Percentiles rank a stretch among this genome's conserved stretches.
phyloP scores from a whole-genome alignment of 2,888 invertebrate species.

The Mimas tiliae region DNA sequence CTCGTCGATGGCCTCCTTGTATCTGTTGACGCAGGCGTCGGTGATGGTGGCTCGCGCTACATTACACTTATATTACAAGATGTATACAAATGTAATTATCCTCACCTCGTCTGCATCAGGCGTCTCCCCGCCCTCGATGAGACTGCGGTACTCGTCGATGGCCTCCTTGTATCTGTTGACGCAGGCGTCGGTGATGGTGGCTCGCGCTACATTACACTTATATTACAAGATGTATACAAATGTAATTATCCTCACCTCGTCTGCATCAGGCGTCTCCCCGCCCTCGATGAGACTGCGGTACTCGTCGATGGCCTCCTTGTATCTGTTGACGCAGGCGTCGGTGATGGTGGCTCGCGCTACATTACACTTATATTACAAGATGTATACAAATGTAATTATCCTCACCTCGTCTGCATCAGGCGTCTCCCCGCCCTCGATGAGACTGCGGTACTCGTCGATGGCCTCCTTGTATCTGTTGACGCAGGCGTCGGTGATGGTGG shows the following conservation, averaged over 20 bases:
- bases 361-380: too few species aligned
- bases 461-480: constrained; percentile 91
- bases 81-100: too few species aligned
- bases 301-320: constrained; percentile 92
- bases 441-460: too few species aligned
- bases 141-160: constrained; percentile 92
- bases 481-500: constrained; percentile 91
- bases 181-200: constrained; percentile 95
- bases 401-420: too few species aligned
- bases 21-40: constrained; percentile 93
- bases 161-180: constrained; percentile 91
- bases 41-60: constrained; percentile 96
- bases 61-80: too few species aligned
- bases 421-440: too few species aligned
- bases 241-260: too few species aligned
- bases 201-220: constrained; percentile 95
- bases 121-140: constrained; percentile 90
- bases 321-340: constrained; percentile 93
- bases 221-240: too few species aligned
- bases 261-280: too few species aligned
- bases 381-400: too few species aligned
- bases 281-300: constrained; percentile 90
- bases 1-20: constrained; percentile 92
- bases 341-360: constrained; percentile 95
- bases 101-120: too few species aligned